These are phyloP conservation scores for Sceloporus undulatus DNA, from an alignment of 2,113 vertebrate genomes.

Conservation along the genomic window DNA sequence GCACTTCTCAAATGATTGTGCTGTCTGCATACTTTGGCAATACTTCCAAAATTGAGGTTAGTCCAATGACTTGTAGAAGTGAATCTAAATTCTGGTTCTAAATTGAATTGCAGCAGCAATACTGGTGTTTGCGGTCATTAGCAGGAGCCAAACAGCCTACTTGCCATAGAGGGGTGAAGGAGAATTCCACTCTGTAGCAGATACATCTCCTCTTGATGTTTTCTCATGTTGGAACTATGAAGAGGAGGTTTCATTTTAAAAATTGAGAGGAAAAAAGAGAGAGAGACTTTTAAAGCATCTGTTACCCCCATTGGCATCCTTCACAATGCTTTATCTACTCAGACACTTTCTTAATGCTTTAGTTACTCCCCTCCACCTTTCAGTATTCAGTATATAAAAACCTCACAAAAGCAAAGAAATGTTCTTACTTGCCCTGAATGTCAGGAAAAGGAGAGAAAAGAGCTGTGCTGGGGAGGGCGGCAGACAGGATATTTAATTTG, in stretches of 20 bases:
- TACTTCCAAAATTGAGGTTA: no score
- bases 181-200: no score
- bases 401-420: not conserved
- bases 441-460: no score
- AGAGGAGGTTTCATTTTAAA: not conserved
- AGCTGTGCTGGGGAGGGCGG: not conserved
- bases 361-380: not conserved
- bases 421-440: no score
- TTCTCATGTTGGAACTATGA: not conserved
- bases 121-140: not conserved
- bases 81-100: not conserved
- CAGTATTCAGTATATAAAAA: no score
- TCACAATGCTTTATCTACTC: not conserved
- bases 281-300: no score
- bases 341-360: not conserved
- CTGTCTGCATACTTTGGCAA: no score
- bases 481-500: slow-evolving; percentile 42
- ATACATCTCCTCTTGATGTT: not conserved
- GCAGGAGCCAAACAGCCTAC: not conserved
- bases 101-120: not conserved
- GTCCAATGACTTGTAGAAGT: not conserved
- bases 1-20: no score
- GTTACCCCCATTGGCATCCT: not conserved
- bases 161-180: not conserved
- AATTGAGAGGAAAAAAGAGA: not conserved